Evolutionary conservation across 1,140 invertebrate species (phyloP).

Genomic region (Mizuhopecten yessoensis): DNA sequence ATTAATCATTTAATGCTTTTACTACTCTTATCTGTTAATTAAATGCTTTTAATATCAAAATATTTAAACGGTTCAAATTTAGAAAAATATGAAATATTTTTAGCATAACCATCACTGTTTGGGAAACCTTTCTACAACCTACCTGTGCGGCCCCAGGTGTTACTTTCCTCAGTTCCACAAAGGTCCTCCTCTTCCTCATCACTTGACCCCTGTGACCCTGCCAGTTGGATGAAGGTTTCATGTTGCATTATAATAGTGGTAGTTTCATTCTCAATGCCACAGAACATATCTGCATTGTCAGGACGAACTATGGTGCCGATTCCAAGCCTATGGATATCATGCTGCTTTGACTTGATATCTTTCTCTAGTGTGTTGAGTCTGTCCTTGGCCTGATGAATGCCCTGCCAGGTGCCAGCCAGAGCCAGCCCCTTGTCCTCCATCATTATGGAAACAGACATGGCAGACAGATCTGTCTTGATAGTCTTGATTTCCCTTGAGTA

Average conservation of each 20-base stretch:
- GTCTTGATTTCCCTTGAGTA: not conserved
- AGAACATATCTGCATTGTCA: not conserved
- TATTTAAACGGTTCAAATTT: too few relatives aligned
- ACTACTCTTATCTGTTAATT: too few relatives aligned
- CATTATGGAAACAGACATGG: not conserved
- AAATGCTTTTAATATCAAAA: too few relatives aligned
- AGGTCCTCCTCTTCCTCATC: not conserved
- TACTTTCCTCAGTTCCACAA: not conserved
- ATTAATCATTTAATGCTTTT: too few relatives aligned
- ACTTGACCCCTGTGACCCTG: constrained; percentile 2
- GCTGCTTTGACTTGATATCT: not conserved
- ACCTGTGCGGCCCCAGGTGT: not conserved
- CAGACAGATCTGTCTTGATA: not conserved
- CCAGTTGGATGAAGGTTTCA: not conserved
- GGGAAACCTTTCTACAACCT: not conserved
- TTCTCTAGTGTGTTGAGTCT: not conserved
- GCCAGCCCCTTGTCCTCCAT: not conserved
- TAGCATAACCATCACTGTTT: too few relatives aligned
- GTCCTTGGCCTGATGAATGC: not conserved
- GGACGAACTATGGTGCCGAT: constrained; percentile 35
- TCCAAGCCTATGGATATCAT: not conserved
- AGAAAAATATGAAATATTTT: too few relatives aligned
- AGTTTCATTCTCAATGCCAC: not conserved
- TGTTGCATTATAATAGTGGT: not conserved
- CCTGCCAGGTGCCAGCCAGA: constrained; percentile 36